These are phyloP conservation scores for Parapsyche elsis DNA, from an alignment of 1,140 invertebrate species.

Conservation along the genomic window DNA sequence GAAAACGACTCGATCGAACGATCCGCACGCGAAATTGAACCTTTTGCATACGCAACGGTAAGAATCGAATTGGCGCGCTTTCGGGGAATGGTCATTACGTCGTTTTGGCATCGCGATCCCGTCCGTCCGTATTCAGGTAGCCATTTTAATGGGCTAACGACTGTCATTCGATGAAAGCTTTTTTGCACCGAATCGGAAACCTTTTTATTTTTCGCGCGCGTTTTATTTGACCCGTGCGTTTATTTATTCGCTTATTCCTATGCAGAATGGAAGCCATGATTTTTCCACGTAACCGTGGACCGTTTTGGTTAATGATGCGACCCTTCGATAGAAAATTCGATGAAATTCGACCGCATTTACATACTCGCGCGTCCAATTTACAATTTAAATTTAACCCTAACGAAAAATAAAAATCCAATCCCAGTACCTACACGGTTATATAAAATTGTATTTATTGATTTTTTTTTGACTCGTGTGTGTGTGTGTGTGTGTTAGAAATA, in stretches of 20 bases:
- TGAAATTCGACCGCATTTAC: constrained; percentile 22
- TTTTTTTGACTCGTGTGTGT: background rate
- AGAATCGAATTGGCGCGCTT: background rate
- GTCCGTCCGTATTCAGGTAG: constrained; percentile 49
- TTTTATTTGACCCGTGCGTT: constrained; percentile 38
- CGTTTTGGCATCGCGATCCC: constrained; percentile 22
- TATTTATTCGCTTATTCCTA: constrained; percentile 39
- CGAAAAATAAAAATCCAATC: too few relatives aligned
- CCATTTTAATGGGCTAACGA: constrained; percentile 55
- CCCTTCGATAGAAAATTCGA: constrained; percentile 31
- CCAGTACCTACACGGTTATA: too few relatives aligned
- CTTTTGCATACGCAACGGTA: background rate
- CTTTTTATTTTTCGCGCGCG: constrained; percentile 31
- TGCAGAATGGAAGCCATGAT: constrained; percentile 45
- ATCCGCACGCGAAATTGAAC: background rate
- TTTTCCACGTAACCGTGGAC: constrained; percentile 9
- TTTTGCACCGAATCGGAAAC: constrained; percentile 42
- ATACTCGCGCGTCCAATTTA: constrained; percentile 18
- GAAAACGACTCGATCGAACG: background rate
- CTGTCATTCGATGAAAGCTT: constrained; percentile 53
- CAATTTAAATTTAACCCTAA: constrained; percentile 27
- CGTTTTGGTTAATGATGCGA: constrained; percentile 14
- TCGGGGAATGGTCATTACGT: background rate
- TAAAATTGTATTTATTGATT: background rate
- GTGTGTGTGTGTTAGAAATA: constrained; percentile 17